These are phyloP conservation scores for Paralvinella palmiformis DNA, from an alignment of 1,140 invertebrate species.

Conservation along the genomic window DNA sequence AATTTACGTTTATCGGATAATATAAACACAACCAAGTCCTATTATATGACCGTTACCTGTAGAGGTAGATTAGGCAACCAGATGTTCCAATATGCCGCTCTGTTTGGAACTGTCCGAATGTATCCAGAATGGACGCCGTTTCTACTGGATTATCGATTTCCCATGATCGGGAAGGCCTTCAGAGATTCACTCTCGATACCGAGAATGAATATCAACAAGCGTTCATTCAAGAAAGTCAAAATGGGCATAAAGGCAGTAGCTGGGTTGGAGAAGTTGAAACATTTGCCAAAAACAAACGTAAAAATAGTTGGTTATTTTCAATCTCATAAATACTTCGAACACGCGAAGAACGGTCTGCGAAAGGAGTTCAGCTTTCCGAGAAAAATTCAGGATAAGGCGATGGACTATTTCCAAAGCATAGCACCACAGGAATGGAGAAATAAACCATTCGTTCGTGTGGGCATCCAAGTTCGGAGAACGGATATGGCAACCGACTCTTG, in stretches of 20 bases:
- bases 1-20: too few relatives aligned
- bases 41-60: too few relatives aligned
- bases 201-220: not conserved
- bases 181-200: not conserved
- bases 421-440: not conserved
- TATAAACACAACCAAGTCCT: too few relatives aligned
- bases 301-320: not conserved
- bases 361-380: not conserved
- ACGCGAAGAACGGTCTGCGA: not conserved
- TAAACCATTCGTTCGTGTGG: not conserved
- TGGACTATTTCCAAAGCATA: not conserved
- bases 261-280: not conserved
- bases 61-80: not conserved
- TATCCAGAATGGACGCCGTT: not conserved
- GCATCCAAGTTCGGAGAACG: not conserved
- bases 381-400: not conserved
- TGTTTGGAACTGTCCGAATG: not conserved
- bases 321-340: not conserved
- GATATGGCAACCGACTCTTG: too few relatives aligned
- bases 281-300: not conserved
- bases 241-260: not conserved
- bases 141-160: too few relatives aligned
- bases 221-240: not conserved
- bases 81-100: not conserved
- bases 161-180: not conserved